Base-by-base conservation (phyloP, 2,888 invertebrate species). In the Pachycephus smyrnensis region DNA sequence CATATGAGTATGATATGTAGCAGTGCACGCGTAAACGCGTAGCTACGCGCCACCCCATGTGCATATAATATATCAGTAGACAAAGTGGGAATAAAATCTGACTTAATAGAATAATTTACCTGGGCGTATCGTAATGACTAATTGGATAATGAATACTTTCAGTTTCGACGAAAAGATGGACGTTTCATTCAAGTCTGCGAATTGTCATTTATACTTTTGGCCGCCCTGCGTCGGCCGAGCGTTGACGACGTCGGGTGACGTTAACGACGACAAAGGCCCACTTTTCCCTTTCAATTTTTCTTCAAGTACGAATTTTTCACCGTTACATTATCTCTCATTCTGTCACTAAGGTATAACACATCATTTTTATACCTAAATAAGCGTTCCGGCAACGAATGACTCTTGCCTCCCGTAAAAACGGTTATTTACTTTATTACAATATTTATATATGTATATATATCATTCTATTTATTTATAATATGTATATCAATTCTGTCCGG, bases 21-120 rank as follows among this genome's bases (percentile, higher is more conserved):
- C 35, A 40, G 30, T n/a, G 32, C 2, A 30, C 33, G 32, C 32
- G 32, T 33, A 73, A 33, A 73, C 33, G 73, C 33, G 33, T 73
- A 33, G 73, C 32, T 73, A 73, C 33, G 73, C 23, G 55, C 55
- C 23, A 55, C 55, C 55, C 55, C 55, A 55, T 71, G 33, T 71
- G 33, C 71, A 74, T 74, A 74, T 74, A 74, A 74, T 71, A 71
- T 31, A 71, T 36, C 30, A 31, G 32, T 75, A 32, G 75, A 75
- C 55, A 55, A 37, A 75, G 40, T 55, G 40, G 68, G 55, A 75
- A 55, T 75, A 75, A 36, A 75, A 40, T 36, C 36, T 36, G 37
- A 33, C 35, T 36, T 33, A 74, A 71, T 71, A 71, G 31, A 71
- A 71, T 71, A 71, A 71, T 71, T 71, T 71, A 71, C 33, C 71